Evolutionary conservation across 2,888 invertebrate genomes (phyloP), one percentile per base, ranked within the genome.

Genomic region (Leuctra nigra): DNA sequence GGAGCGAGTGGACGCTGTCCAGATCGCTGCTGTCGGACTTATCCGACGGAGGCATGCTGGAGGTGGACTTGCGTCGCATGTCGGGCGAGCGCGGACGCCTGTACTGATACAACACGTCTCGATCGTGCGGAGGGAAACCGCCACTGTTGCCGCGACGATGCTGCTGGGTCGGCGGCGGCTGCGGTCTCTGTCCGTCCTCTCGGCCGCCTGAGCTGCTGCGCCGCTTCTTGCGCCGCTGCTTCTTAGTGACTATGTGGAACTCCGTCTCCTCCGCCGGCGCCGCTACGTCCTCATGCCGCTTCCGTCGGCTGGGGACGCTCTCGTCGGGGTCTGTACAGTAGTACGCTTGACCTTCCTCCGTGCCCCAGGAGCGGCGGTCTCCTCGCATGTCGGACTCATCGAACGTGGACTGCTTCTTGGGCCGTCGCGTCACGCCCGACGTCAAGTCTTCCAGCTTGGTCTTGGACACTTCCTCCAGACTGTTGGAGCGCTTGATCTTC

Each of bases 1-100:
- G 90, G 67, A 90, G 76, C 63, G 91, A 91, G 74, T 90, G 89
- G 63, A 90, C 87, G 14, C 90, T 90, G 69, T 91, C 91, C 67
- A 85, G 78, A 72, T 87, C 87, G 53, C 71, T 71, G 68, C 87
- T 87, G 64, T 90, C 89, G 61, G 87, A 87, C 72, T 89, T 88
- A 67, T 91, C 91, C 66, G 85, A 86, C 60, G 88, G 88, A 55
- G 91, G 90, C 74, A 84, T 82, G 53, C 85, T 86, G 60, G 84
- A 82, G 20, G 88, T 85, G n/a, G 83, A 86, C 73, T 82, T 85
- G 64, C 83, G 77, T 63, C 81, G 74, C 14, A 70, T 66, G 1
- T 61, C 59, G 18, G 59, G 58, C 14, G 61, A 60, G 2, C 59
- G 70, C 68, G 35, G 72, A 69, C 61, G 50, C 4, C 58, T 35